phyloP scores from a whole-genome alignment of 2,113 vertebrate genomes.

The Istiophorus platypterus region DNA sequence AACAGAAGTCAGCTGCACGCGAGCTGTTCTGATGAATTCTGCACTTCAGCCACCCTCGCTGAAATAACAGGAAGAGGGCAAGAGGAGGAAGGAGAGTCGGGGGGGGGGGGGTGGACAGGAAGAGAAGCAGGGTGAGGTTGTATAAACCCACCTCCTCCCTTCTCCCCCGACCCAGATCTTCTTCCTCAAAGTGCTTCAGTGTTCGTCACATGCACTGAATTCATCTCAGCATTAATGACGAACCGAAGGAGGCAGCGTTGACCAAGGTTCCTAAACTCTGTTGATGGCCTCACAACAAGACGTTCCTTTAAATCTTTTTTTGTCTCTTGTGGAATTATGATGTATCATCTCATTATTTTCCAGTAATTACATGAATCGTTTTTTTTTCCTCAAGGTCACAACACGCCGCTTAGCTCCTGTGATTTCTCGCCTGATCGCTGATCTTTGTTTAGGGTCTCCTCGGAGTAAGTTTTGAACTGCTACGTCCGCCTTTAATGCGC shows the following conservation, averaged over 20 bases:
- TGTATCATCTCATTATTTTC: conserved; percentile 24
- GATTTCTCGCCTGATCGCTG: too few species aligned
- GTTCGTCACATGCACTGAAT: background rate
- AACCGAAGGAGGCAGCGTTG: background rate
- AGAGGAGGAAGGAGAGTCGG: conserved; percentile 3
- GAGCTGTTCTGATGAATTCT: conserved; percentile 48
- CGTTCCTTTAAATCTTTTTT: background rate
- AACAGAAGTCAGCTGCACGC: conserved; percentile 71
- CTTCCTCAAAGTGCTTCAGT: background rate
- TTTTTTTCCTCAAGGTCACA: conserved; percentile 21
- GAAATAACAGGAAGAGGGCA: conserved; percentile 63
- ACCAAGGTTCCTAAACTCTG: background rate
- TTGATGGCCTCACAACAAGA: conserved; percentile 20
- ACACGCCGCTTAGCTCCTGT: background rate
- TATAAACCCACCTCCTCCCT: too few species aligned
- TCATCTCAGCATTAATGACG: too few species aligned
- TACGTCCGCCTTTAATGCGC: background rate
- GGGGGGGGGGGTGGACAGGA: too few species aligned
- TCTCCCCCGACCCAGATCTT: background rate
- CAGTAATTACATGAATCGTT: conserved; percentile 9
- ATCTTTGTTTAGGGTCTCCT: too few species aligned
- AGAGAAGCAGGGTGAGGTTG: conserved; percentile 16
- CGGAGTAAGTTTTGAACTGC: background rate
- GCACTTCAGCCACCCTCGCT: conserved; percentile 52
- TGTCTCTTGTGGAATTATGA: conserved; percentile 16